A percentile compares a stretch with the other conserved stretches of the same genome.
Evolutionary conservation across 2,888 invertebrate species (phyloP).

Genomic region (Metacarcinus magister): DNA sequence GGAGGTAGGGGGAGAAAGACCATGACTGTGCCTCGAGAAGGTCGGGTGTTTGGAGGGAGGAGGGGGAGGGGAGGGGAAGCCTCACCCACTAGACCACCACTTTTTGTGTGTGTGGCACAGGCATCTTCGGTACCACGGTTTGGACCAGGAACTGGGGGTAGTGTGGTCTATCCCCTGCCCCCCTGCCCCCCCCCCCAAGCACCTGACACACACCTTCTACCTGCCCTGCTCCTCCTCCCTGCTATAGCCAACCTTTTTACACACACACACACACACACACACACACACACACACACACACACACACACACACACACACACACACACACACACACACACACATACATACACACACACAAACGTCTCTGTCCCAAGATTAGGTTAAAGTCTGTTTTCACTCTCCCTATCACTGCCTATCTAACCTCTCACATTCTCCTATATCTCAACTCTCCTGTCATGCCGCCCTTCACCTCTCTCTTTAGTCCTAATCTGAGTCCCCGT

Average conservation of each 20-base stretch:
- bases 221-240: not conserved
- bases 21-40: slow-evolving; percentile 16
- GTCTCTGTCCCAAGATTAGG: not conserved
- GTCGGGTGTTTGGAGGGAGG: not conserved
- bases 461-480: not conserved
- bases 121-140: not conserved
- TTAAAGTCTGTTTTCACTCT: not conserved
- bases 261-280: not conserved
- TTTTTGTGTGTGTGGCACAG: not conserved
- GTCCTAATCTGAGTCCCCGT: not conserved
- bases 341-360: not conserved
- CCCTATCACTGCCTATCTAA: not conserved
- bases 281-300: slow-evolving; percentile 10
- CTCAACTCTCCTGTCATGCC: not conserved
- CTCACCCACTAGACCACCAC: not conserved
- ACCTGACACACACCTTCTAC: not conserved
- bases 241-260: not conserved
- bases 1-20: slow-evolving; percentile 1
- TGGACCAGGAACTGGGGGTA: not conserved
- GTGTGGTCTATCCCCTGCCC: not conserved
- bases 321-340: too few relatives aligned
- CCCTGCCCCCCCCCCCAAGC: not conserved
- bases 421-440: not conserved
- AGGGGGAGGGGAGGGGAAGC: not conserved
- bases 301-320: too few relatives aligned